phyloP scores from a whole-genome alignment of 2,888 invertebrate species.

The Eubasilissa splendida region DNA sequence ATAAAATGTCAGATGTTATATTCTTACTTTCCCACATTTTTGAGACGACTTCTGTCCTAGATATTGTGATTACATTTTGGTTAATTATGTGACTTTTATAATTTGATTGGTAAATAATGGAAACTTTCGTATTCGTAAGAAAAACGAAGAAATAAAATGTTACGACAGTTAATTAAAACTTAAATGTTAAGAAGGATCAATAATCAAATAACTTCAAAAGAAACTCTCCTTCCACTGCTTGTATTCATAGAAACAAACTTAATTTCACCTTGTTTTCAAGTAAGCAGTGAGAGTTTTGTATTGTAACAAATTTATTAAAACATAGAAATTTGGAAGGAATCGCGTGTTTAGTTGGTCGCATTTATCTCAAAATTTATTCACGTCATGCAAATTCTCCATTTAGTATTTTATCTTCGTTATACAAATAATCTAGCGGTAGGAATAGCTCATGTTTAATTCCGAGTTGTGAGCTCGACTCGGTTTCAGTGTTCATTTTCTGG shows the following conservation, averaged over 20 bases:
- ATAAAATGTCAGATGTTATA: no score
- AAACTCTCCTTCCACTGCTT: neutral
- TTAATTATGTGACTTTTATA: no score
- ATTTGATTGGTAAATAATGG: no score
- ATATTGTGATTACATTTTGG: no score
- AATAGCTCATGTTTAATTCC: slow-evolving; percentile 9
- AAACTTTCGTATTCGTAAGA: no score
- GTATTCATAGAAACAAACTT: neutral
- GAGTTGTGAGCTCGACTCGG: neutral
- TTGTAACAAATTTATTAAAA: neutral
- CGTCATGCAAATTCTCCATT: slow-evolving; percentile 26
- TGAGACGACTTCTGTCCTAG: no score
- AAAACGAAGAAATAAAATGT: no score
- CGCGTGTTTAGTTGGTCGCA: neutral
- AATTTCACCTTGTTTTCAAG: neutral
- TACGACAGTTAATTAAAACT: no score
- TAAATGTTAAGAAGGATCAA: neutral
- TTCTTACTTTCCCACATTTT: no score
- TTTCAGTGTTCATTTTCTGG: neutral
- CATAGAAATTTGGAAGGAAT: neutral
- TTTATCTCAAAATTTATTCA: neutral
- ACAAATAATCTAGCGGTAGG: slow-evolving; percentile 18
- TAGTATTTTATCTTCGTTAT: slow-evolving; percentile 24
- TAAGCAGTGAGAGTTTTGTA: neutral
- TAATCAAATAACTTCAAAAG: neutral